Evolutionary conservation across 1,140 invertebrate genomes (phyloP).

Genomic region (Onthophagus taurus): DNA sequence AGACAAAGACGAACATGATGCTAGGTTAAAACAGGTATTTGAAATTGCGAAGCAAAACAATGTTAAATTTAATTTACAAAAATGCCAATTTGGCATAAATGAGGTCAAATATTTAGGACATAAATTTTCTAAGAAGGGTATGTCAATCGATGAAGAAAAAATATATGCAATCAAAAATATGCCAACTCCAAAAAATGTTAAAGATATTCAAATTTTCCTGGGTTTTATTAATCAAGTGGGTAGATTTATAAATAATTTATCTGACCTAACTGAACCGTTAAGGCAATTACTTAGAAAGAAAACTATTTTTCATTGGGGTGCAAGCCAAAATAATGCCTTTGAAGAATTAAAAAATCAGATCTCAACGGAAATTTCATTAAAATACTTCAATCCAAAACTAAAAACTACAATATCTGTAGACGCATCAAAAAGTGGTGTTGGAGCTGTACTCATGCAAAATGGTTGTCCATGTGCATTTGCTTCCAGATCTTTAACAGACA

Average conservation of each 20-base stretch:
- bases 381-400: slow-evolving; percentile 24
- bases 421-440: slow-evolving; percentile 29
- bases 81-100: background rate
- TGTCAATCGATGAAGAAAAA: slow-evolving; percentile 1
- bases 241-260: slow-evolving; percentile 29
- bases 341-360: slow-evolving; percentile 24
- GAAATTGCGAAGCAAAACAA: background rate
- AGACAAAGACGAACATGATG: too few relatives aligned
- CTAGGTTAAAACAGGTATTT: slow-evolving; percentile 24
- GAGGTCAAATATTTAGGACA: slow-evolving; percentile 1
- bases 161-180: background rate
- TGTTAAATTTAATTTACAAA: background rate
- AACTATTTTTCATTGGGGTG: slow-evolving; percentile 20
- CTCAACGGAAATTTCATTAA: slow-evolving; percentile 22
- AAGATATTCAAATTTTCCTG: slow-evolving; percentile 22
- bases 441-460: slow-evolving; percentile 24
- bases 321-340: slow-evolving; percentile 22
- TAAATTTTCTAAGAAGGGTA: background rate
- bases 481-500: slow-evolving; percentile 25
- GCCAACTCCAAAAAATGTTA: background rate
- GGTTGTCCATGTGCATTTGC: slow-evolving; percentile 33
- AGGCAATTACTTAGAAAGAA: slow-evolving; percentile 20
- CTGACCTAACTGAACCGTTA: slow-evolving; percentile 19
- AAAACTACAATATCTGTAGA: slow-evolving; percentile 25
- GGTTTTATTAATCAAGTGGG: slow-evolving; percentile 29